A percentile compares a stretch with the other conserved stretches of the same genome.
Conservation (phyloP, 2,888 invertebrate genomes). For the Plutella xylostella region DNA sequence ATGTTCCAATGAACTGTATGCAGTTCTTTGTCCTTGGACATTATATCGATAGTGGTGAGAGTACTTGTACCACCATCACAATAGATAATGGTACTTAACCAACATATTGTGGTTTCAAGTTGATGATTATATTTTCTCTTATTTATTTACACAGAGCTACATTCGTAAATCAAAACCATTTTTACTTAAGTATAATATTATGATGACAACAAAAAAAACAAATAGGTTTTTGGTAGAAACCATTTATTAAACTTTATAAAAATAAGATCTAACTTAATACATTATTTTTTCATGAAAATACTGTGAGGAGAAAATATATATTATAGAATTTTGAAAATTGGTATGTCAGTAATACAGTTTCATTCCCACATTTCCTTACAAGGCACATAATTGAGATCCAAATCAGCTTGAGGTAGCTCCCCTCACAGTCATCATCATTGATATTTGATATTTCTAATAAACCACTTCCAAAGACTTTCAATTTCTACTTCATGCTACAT, state of each 20-base stretch:
- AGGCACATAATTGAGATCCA: conserved; percentile 1
- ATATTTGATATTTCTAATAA: background rate
- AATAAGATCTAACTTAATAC: conserved; percentile 44
- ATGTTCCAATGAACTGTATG: too few species aligned
- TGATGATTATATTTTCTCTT: too few species aligned
- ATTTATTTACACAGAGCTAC: too few species aligned
- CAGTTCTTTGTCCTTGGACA: too few species aligned
- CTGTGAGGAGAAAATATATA: conserved; percentile 33
- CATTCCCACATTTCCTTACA: background rate
- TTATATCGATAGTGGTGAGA: too few species aligned
- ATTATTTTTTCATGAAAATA: conserved; percentile 33
- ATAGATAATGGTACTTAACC: too few species aligned
- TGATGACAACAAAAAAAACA: background rate
- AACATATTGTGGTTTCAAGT: too few species aligned
- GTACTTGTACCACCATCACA: too few species aligned
- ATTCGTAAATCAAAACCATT: too few species aligned
- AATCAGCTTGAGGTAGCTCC: background rate
- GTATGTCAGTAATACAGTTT: too few species aligned
- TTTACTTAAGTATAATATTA: too few species aligned
- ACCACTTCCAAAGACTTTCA: background rate
- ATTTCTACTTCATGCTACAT: conserved; percentile 4
- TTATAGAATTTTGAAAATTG: background rate
- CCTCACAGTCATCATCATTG: background rate
- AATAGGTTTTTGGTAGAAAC: conserved; percentile 25
- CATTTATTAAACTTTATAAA: conserved; percentile 40